Evolutionary conservation across 2,797 vertebrate species (phyloP).

Genomic region (Numenius phaeopus): DNA sequence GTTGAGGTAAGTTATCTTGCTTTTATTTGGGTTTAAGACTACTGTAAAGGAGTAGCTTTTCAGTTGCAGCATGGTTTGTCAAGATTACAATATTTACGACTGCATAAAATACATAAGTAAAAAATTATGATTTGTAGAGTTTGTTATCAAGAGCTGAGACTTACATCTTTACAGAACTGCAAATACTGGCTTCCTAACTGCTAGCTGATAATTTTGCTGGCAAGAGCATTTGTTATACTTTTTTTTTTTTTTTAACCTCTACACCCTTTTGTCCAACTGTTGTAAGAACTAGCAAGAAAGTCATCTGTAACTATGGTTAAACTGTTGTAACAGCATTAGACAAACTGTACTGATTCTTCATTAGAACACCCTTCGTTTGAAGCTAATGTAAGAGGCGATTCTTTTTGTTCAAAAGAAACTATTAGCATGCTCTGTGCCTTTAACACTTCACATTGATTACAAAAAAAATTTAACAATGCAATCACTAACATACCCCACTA

Average conservation of each 20-base stretch:
- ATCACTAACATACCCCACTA: constrained; percentile 65
- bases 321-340: constrained; percentile 31
- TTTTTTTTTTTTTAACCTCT: constrained; percentile 32
- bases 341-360: constrained; percentile 47
- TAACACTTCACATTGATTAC: constrained; percentile 64
- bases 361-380: constrained; percentile 37
- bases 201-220: constrained; percentile 52
- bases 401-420: constrained; percentile 51
- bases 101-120: constrained; percentile 71
- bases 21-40: constrained; percentile 75
- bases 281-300: constrained; percentile 42
- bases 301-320: constrained; percentile 19
- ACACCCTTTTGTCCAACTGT: neutral
- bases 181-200: constrained; percentile 60
- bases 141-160: constrained; percentile 63
- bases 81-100: constrained; percentile 73
- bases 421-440: constrained; percentile 64
- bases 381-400: constrained; percentile 45
- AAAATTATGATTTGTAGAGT: constrained; percentile 51
- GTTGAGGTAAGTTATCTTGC: constrained; percentile 72
- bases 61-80: constrained; percentile 71
- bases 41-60: constrained; percentile 71
- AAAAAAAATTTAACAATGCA: constrained; percentile 64
- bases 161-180: constrained; percentile 65
- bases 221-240: constrained; percentile 26